These are phyloP conservation scores for Dolichotis patagonum DNA, from an alignment of 2,113 vertebrate genomes.

Conservation along the genomic window DNA sequence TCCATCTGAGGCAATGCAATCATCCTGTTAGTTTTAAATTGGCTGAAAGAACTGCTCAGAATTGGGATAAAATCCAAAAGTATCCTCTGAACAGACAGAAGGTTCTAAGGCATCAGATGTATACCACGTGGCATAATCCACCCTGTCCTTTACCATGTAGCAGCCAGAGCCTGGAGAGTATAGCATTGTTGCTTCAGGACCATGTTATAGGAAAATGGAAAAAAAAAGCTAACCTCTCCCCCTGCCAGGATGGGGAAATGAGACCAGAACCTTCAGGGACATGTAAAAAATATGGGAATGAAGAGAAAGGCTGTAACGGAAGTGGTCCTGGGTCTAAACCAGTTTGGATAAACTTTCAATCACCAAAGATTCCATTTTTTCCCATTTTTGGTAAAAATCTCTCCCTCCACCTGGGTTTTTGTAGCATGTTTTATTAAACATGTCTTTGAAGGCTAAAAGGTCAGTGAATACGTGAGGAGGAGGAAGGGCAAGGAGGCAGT, in stretches of 20 bases:
- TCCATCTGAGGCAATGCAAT: neutral
- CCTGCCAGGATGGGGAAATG: neutral
- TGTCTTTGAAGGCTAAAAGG: neutral
- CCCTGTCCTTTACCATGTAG: fast-evolving
- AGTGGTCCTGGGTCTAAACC: neutral
- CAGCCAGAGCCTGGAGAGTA: neutral
- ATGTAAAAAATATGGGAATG: neutral
- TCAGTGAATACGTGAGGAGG: neutral
- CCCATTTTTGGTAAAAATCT: neutral
- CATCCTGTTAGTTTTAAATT: neutral
- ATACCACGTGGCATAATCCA: neutral
- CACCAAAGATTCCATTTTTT: neutral
- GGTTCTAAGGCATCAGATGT: neutral
- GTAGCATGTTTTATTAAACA: neutral
- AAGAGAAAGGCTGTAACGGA: neutral
- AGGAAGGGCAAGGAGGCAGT: no score
- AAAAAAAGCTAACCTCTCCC: neutral
- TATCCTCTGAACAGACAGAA: neutral
- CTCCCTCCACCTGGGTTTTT: neutral
- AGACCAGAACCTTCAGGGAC: neutral
- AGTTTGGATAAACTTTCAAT: neutral
- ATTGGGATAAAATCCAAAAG: neutral
- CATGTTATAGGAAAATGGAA: neutral
- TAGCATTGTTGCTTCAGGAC: neutral
- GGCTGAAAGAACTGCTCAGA: neutral